These are phyloP conservation scores for Mormoops blainvillei DNA, from an alignment of 2,113 vertebrate species.

Conservation along the genomic window DNA sequence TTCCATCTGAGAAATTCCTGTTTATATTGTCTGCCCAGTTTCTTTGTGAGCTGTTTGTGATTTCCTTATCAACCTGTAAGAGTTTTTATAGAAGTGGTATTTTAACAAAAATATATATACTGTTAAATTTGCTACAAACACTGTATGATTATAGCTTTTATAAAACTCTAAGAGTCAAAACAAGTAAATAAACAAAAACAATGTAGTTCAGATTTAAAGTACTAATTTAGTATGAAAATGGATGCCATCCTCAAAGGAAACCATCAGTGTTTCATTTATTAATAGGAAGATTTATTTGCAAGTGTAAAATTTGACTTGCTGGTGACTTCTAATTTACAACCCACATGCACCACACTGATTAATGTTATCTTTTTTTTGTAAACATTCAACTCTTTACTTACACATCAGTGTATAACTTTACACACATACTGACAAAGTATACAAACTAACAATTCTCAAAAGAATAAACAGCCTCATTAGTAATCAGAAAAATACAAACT, in stretches of 20 bases:
- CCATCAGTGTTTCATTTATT: not conserved
- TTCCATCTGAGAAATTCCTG: not conserved
- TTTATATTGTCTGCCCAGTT: not conserved
- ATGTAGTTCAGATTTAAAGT: not conserved
- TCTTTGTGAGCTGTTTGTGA: not conserved
- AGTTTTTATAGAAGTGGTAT: not conserved
- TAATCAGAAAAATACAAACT: slow-evolving; percentile 1
- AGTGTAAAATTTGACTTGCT: not conserved
- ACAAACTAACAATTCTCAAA: not conserved
- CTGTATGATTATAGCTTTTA: not conserved
- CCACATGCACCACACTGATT: not conserved
- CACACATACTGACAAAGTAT: not conserved
- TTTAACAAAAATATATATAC: not conserved
- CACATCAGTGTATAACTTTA: slow-evolving; percentile 20
- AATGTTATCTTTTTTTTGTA: not conserved
- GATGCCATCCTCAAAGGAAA: not conserved
- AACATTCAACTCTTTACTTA: not conserved
- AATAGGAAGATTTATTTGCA: not conserved
- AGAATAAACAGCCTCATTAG: not conserved
- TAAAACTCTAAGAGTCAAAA: not conserved
- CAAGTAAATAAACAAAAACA: not conserved
- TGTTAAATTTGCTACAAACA: not conserved
- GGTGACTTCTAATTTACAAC: not conserved
- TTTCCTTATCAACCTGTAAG: not conserved
- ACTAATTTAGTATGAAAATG: not conserved